phyloP scores from a whole-genome alignment of 2,888 invertebrate species.

The Rhorus exstirpatorius region DNA sequence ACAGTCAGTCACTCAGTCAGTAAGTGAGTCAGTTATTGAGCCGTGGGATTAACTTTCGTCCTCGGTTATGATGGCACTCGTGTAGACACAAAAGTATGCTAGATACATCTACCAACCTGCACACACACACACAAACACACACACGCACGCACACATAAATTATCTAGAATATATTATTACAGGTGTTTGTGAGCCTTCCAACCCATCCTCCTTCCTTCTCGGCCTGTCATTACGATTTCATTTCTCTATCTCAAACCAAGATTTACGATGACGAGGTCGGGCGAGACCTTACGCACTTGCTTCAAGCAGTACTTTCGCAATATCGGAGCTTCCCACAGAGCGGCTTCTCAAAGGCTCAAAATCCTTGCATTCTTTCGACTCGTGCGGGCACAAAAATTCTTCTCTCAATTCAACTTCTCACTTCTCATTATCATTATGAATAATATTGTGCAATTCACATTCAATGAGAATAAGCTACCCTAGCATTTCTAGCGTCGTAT shows the following conservation, averaged over 20 bases:
- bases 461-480: background rate
- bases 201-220: slow-evolving; percentile 21
- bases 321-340: slow-evolving; percentile 24
- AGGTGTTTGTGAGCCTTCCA: slow-evolving; percentile 22
- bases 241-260: slow-evolving; percentile 52
- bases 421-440: slow-evolving; percentile 8
- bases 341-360: slow-evolving; percentile 12
- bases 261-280: slow-evolving; percentile 55
- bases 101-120: slow-evolving; percentile 4
- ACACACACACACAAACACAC: background rate
- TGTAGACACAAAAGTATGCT: slow-evolving; percentile 13
- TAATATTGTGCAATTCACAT: background rate
- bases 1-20: slow-evolving; percentile 76
- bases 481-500: background rate
- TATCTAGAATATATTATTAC: slow-evolving; percentile 9
- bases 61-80: slow-evolving; percentile 53
- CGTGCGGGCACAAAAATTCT: background rate
- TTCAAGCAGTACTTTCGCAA: slow-evolving; percentile 52
- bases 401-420: background rate
- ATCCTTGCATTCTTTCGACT: slow-evolving; percentile 20
- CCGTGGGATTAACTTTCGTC: slow-evolving; percentile 78
- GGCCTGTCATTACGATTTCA: slow-evolving; percentile 54
- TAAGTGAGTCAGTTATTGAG: slow-evolving; percentile 75
- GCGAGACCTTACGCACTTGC: slow-evolving; percentile 57
- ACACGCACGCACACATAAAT: too few relatives aligned